phyloP scores from a whole-genome alignment of 2,797 vertebrate genomes.

The Dallia pectoralis region DNA sequence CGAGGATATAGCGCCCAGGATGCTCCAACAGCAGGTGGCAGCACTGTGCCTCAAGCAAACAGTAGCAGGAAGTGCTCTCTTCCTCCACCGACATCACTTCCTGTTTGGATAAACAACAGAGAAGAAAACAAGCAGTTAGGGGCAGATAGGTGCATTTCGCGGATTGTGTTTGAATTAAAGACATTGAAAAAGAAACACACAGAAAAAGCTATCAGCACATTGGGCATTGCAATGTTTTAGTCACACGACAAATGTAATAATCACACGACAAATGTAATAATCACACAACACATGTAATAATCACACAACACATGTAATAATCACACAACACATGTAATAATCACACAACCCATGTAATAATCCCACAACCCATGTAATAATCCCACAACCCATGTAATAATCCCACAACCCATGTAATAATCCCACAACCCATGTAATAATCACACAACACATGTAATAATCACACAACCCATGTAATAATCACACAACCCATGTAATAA shows the following conservation, averaged over 20 bases:
- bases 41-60: constrained; percentile 89
- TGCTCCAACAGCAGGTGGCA: constrained; percentile 92
- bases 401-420: too few species aligned
- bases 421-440: too few species aligned
- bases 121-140: not conserved
- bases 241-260: too few species aligned
- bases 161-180: not conserved
- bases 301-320: not conserved
- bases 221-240: not conserved
- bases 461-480: too few species aligned
- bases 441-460: too few species aligned
- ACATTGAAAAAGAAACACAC: not conserved
- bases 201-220: not conserved
- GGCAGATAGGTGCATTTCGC: not conserved
- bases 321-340: not conserved
- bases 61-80: constrained; percentile 94
- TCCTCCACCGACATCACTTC: constrained; percentile 97
- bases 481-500: too few species aligned
- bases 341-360: too few species aligned
- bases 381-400: too few species aligned
- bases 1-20: constrained; percentile 91
- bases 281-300: not conserved
- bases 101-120: constrained; percentile 59
- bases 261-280: not conserved
- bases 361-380: too few species aligned